Percentiles rank a stretch among this genome's conserved stretches.
Conservation (phyloP, 2,888 invertebrate genomes). For the Cerceris ruficornis region DNA sequence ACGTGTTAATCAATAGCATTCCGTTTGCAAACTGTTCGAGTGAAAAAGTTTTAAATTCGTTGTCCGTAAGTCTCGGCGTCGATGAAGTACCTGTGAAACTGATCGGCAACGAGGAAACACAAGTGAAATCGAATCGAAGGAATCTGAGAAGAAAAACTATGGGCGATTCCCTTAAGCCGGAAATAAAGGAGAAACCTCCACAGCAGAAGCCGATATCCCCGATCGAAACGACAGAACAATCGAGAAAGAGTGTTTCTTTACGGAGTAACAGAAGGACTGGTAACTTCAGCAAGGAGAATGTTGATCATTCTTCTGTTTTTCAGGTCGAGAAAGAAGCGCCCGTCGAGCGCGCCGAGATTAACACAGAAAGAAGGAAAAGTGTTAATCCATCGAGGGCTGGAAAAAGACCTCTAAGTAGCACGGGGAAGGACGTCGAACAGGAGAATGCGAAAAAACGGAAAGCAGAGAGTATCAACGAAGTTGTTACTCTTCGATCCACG, state of each 20-base stretch:
- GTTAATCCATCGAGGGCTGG: background rate
- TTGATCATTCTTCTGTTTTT: slow-evolving; percentile 45
- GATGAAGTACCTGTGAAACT: background rate
- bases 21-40: background rate
- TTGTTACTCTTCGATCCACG: background rate
- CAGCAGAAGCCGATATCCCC: background rate
- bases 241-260: background rate
- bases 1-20: background rate
- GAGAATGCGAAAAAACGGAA: slow-evolving; percentile 23
- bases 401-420: slow-evolving; percentile 24
- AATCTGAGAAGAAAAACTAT: background rate
- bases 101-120: background rate
- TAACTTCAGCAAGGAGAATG: slow-evolving; percentile 29
- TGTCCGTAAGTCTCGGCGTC: background rate
- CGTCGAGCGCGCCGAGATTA: background rate
- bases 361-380: background rate
- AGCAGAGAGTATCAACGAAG: slow-evolving; percentile 8
- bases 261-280: slow-evolving; percentile 27
- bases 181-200: background rate
- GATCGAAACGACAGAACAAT: background rate
- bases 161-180: background rate
- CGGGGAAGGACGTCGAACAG: background rate
- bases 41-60: slow-evolving; percentile 1
- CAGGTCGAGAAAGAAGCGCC: slow-evolving; percentile 40
- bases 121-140: background rate